Evolutionary conservation across 2,797 vertebrate genomes (phyloP).

Genomic region (Sphaeramia orbicularis): DNA sequence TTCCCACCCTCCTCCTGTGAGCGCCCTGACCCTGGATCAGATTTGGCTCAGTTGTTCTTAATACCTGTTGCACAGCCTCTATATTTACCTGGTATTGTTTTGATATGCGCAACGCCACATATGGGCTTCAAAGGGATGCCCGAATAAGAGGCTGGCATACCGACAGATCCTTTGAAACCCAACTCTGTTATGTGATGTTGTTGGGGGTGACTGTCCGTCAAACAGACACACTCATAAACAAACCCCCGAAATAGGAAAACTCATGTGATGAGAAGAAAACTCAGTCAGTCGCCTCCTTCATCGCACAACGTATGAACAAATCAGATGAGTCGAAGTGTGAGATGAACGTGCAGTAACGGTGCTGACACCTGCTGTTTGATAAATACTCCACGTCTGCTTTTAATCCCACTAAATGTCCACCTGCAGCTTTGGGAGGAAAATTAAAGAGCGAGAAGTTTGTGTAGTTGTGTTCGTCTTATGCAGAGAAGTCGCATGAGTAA

Average conservation of each 20-base stretch:
- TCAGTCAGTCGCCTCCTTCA: no score
- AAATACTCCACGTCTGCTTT: slow-evolving; percentile 10
- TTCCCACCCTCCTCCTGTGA: background rate
- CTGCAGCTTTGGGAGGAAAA: background rate
- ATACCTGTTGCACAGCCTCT: slow-evolving; percentile 68
- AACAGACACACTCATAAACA: slow-evolving; percentile 72
- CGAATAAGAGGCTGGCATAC: slow-evolving; percentile 61
- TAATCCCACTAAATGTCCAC: slow-evolving; percentile 21
- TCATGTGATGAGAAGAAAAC: slow-evolving; percentile 23
- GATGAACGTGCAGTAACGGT: slow-evolving; percentile 4
- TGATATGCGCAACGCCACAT: slow-evolving; percentile 43
- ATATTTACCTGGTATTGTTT: slow-evolving; percentile 81
- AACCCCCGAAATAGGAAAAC: slow-evolving; percentile 52
- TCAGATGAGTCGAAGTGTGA: background rate
- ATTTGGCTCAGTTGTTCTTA: slow-evolving; percentile 5
- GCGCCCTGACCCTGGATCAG: background rate
- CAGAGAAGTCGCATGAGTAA: no score
- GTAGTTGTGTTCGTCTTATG: no score
- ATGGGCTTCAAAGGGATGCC: slow-evolving; percentile 77
- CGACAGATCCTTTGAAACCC: slow-evolving; percentile 79
- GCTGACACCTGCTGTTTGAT: slow-evolving; percentile 23
- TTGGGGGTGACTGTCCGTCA: slow-evolving; percentile 75
- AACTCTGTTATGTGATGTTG: slow-evolving; percentile 82
- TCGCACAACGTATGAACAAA: slow-evolving; percentile 8
- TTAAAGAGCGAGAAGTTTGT: background rate